Percentiles rank a stretch among this genome's conserved stretches.
These are phyloP conservation scores for Abrostola tripartita DNA, from an alignment of 2,888 invertebrate genomes.

Conservation along the genomic window DNA sequence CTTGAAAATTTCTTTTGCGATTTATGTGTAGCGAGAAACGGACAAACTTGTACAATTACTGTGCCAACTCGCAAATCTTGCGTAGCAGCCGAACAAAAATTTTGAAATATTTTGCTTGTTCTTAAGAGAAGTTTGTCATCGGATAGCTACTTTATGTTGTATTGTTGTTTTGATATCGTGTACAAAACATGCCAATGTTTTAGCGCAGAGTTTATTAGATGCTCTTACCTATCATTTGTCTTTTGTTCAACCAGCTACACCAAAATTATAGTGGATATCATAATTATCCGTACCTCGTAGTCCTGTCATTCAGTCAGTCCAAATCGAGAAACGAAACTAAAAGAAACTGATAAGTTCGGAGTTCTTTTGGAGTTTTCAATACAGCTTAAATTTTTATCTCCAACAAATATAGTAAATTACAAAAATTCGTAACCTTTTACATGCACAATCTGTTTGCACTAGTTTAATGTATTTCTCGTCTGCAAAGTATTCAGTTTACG, in stretches of 20 bases:
- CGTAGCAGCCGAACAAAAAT: constrained; percentile 33
- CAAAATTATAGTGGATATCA: too few relatives aligned
- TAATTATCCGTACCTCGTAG: too few relatives aligned
- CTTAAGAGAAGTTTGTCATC: constrained; percentile 9
- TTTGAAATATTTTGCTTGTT: constrained; percentile 18
- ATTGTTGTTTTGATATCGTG: not conserved
- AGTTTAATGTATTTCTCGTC: constrained; percentile 17
- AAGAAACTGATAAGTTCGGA: too few relatives aligned
- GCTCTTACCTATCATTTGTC: too few relatives aligned
- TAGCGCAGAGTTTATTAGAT: too few relatives aligned
- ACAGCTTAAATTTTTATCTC: too few relatives aligned
- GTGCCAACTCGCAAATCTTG: constrained; percentile 55
- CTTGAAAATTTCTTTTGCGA: constrained; percentile 71
- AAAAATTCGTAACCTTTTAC: not conserved
- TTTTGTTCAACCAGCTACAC: too few relatives aligned
- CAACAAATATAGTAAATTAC: not conserved
- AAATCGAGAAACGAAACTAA: too few relatives aligned
- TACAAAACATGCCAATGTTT: not conserved
- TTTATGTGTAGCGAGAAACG: constrained; percentile 65
- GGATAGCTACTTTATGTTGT: not conserved
- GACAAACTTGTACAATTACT: constrained; percentile 65
- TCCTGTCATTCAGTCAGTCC: too few relatives aligned
- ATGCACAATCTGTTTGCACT: not conserved
- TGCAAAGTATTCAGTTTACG: constrained; percentile 28
- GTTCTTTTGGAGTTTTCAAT: too few relatives aligned